Evolutionary conservation across 2,113 vertebrate genomes (phyloP).

Genomic region (Heteronetta atricapilla): DNA sequence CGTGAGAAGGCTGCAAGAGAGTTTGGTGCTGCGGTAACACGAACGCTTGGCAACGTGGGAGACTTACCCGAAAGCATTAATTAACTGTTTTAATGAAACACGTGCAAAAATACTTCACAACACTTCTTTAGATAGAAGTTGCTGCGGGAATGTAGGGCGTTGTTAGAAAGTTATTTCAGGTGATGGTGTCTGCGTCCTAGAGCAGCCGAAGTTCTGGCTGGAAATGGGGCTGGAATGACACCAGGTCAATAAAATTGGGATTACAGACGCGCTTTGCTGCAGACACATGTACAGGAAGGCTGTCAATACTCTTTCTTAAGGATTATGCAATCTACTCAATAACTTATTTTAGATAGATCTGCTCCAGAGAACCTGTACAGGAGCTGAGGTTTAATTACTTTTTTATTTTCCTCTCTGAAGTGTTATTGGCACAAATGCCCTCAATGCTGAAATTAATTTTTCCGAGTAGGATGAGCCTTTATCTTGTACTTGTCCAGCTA

Average conservation of each 20-base stretch:
- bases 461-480: background rate
- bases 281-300: background rate
- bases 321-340: slow-evolving; percentile 24
- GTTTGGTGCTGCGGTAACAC: background rate
- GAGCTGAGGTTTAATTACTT: background rate
- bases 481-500: background rate
- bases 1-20: background rate
- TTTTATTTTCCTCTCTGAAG: background rate
- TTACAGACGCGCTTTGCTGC: slow-evolving; percentile 13
- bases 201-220: background rate
- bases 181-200: slow-evolving; percentile 8
- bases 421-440: background rate
- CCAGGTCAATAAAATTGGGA: background rate
- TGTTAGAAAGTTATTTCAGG: background rate
- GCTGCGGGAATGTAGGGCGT: background rate
- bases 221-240: background rate
- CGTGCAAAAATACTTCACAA: background rate
- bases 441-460: background rate
- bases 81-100: slow-evolving; percentile 24
- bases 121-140: background rate
- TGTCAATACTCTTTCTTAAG: background rate
- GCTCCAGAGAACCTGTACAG: background rate
- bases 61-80: slow-evolving; percentile 22
- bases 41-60: background rate
- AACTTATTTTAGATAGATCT: background rate